Conservation (phyloP, 53 echinoderm and acorn worm species). For the Holothuria scabra region DNA sequence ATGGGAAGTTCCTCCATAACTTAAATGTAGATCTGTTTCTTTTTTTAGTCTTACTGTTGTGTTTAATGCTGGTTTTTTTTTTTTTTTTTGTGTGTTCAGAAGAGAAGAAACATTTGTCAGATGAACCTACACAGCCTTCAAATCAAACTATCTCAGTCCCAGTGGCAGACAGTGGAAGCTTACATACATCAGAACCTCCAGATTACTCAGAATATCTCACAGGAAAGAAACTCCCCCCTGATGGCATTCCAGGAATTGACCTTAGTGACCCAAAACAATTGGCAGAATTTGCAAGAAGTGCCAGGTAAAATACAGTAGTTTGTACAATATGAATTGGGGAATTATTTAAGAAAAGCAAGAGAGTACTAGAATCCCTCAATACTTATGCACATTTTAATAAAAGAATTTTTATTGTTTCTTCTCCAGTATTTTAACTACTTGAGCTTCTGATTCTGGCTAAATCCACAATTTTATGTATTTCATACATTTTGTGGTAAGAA, state of each 20-base stretch:
- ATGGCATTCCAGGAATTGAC: constrained; percentile 97
- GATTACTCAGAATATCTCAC: constrained; percentile 99
- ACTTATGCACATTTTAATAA: too few relatives aligned
- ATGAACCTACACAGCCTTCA: constrained; percentile 81
- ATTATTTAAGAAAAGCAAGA: background rate
- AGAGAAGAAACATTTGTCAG: constrained; percentile 90
- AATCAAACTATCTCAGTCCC: constrained; percentile 77
- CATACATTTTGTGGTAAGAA: too few relatives aligned
- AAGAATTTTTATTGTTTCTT: too few relatives aligned
- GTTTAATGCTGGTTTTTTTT: too few relatives aligned
- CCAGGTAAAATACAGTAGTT: background rate
- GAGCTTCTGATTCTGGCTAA: too few relatives aligned
- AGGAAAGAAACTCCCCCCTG: constrained; percentile 98
- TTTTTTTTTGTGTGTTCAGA: constrained; percentile 45
- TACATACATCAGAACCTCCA: constrained; percentile 71
- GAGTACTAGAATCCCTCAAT: too few relatives aligned
- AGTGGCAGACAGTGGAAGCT: constrained; percentile 49
- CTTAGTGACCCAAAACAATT: constrained; percentile 98
- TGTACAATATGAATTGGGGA: too few relatives aligned
- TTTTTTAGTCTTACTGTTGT: too few relatives aligned
- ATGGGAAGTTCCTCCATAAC: too few relatives aligned
- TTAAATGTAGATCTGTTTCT: too few relatives aligned
- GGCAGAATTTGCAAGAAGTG: constrained; percentile 97
- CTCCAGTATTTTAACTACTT: too few relatives aligned
- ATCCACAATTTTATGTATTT: too few relatives aligned